Base-by-base conservation (phyloP, 1,140 invertebrate genomes). In the Drosophila varians region DNA sequence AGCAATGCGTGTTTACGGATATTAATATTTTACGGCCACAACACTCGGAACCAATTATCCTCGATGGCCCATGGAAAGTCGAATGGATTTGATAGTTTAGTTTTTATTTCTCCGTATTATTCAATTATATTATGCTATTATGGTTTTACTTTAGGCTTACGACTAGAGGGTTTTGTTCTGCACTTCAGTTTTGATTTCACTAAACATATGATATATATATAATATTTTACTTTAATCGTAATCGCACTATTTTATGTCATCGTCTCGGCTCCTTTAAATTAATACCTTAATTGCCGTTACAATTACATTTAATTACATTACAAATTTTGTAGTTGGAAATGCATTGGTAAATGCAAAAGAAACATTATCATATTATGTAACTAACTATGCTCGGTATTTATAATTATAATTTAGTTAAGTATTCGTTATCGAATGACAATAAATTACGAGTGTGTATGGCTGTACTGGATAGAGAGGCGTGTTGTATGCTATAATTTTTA, bases 221-320 rank as follows among this genome's bases (percentile, higher is more conserved):
- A 21, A 79, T 62, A 61, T 61, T 54, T 79, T 79, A 75, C 54
- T 80, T 80, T 53, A 53, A 70, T 65, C 46, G 58, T 74, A 36
- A 38, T 38, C 47, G 14, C 12, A 16, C 8, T 58, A 25, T 52
- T 45, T 65, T 46, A 47, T 69, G 47, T 53, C 52, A 55, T 55
- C 52, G 9, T 40, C 28, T 36, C 31, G 16, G 36, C 21, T 31
- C 40, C 55, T 60, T 64, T 70, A 74, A 83, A 66, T 83, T 46
- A 78, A 60, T 71, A 48, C 46, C 61, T 86, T 79, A 80, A 45
- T 47, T 51, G 56, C 54, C 53, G 18, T 60, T 74, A 77, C 76
- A 84, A 86, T 86, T 83, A 84, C 58, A 77, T 64, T 84, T 75
- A 71, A 77, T 84, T 82, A 87, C 74, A 87, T 71, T 87, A 77